Base-by-base conservation (phyloP, 1,140 invertebrate genomes). In the Zaprionus gabonicus region DNA sequence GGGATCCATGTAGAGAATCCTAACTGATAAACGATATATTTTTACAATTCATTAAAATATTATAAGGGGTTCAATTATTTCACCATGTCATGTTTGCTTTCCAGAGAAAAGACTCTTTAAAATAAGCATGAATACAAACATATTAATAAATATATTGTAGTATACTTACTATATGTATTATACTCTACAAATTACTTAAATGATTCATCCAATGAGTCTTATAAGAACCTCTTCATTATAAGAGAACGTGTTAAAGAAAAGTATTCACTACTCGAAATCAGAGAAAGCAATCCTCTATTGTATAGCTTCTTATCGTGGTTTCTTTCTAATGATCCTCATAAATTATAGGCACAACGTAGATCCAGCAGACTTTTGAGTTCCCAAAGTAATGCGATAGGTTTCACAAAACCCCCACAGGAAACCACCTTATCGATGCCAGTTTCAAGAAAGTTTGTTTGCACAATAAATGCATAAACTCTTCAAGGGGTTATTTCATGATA, bases 401-500 rank as follows among this genome's bases (percentile, higher is more conserved):
- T 13, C 49, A 13, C 49, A 23, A 41, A 66, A 66, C 3, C 10
- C 38, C 23, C 28, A 4, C 9, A 5, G 12, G 4, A 17, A 28
- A 23, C n/a, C 28, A 49, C 36, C 65, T 58, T 67, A 67, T 67
- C 65, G 3, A 56, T 9, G 2, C 0, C 25, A 10, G 4, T 57
- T 66, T 53, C 53, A 15, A 12, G 53, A 56, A 31, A 31, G 12
- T 25, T 28, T 7, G 23, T 56, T 17, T 17, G 9, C 9, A 9
- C 6, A 31, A 9, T 56, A 56, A 28, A 31, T 1, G 0, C n/a
- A 44, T 31, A 31, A 31, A 31, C 31, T 31, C 31, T 31, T 51
- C 13, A 13, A 7, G 46, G 2, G 27, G 25, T 15, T 9, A 55
- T 55, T 28, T 28, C 23, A 31, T 27, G 53, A 7, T 28, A 27